Conservation (phyloP, 2,113 vertebrate species). For the Dasyprocta punctata region DNA sequence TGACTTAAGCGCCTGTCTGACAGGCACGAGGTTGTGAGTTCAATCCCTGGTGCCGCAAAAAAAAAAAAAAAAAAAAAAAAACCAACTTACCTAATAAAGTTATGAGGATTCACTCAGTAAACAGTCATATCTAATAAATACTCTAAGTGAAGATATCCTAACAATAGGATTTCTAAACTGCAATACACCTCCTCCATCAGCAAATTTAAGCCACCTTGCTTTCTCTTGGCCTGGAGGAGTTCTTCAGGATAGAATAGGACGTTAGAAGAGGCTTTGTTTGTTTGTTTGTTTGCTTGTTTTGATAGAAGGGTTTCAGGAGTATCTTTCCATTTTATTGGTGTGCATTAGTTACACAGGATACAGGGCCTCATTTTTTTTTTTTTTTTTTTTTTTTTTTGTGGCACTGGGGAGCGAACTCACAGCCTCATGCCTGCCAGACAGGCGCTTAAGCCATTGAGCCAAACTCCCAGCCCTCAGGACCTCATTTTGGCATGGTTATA, state of each 20-base stretch:
- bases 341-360: neutral
- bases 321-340: neutral
- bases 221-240: neutral
- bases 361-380: neutral
- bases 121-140: neutral
- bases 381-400: no score
- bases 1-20: no score
- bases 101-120: neutral
- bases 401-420: no score
- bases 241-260: neutral
- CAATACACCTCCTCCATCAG: neutral
- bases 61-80: no score
- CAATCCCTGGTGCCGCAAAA: no score
- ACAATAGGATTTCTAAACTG: neutral
- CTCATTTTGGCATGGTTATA: neutral
- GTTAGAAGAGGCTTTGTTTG: neutral
- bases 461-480: no score
- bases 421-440: no score
- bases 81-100: neutral
- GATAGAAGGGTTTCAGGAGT: neutral
- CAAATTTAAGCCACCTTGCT: constrained; percentile 49
- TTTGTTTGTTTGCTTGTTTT: neutral
- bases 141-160: neutral
- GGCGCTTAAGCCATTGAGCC: no score
- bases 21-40: no score